Evolutionary conservation across 64 coral and sea anemone species (phyloP), one percentile per base, ranked within the genome.

Genomic region (Stichodactyla helianthus): DNA sequence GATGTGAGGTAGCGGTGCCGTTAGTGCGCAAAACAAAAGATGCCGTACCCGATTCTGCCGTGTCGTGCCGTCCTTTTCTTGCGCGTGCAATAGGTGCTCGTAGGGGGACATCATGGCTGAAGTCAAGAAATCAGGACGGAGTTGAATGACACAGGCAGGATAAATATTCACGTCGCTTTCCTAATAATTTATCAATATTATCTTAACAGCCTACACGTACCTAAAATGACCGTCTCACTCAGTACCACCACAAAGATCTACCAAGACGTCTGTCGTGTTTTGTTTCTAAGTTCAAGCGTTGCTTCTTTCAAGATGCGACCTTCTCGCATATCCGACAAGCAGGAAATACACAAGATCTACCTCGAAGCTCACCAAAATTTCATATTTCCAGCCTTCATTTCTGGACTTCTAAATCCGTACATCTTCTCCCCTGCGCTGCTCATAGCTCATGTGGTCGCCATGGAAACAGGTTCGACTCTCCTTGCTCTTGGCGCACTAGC

Each of bases 361-460:
- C 65, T 77, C 13, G 91, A 92, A 52, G 91, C 91, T 62, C 91
- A 92, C 19, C 50, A 82, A 58, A 92, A 86, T 62, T 57, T 86
- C 44, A 88, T 92, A 44, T 88, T 88, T 53, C 70, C 86, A 25
- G 91, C 91, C 6, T 92, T 92, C 86, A 52, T 88, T 50, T 82
- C 61, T 74, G 91, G 91, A 77, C 76, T 92, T 35, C 50, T 77
- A 28, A 92, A 92, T 15, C 86, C 79, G 7, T 82, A 83, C 28
- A 53, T 92, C 0, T 79, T 84, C 59, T 52, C 87, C 14, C 91
- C 86, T 59, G 63, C 67, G 52, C 71, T 92, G n/a, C 25, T 92
- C 17, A 20, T 77, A 17, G 65, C 65, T 10, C 87, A 84, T 50
- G 18, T 54, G 25, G 31, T 71, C 52, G 35, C 54, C 19, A 54